Base-by-base conservation (phyloP, 92 coral and sea anemone species). In the Parazoanthus swiftii region DNA sequence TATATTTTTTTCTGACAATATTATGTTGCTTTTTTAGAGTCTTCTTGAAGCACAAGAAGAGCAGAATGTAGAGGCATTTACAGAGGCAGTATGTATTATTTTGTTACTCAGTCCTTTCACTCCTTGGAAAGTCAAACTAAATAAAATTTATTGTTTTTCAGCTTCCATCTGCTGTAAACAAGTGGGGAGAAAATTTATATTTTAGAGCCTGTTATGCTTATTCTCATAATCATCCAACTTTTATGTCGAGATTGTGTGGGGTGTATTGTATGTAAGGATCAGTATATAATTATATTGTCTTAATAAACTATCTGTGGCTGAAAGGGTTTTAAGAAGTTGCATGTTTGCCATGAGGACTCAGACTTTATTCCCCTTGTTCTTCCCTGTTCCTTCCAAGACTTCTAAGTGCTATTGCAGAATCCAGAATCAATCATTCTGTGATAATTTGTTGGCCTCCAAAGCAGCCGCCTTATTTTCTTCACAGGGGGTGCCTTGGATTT, bases 41-140 rank as follows among this genome's bases (percentile, higher is more conserved):
- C 90, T 96, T 72, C 95, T 96, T 48, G 95, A 91, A 70, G 99
- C 99, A 37, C 95, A 96, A 88, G 99, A 96, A 80, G 99, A 96
- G 82, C 95, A 96, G 71, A 96, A 95, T 88, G 97, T 93, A 6
- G 99, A 96, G 56, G 92, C 99, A 0, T 96, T 96, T 82, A 96
- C 99, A 63, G 99, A 96, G 81, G 99, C 98, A 23, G 99, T 96
- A 92, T 90, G 99, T 92, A 83, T 65, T 1, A 29, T 18, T 91
- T 98, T 92, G 76, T 77, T 5, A 8, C 65, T 79, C 39, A 15
- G 39, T 44, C 23, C 6, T 74, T 74, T 74, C 43, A 35, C 8
- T 36, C 20, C 46, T 0, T 29, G 33, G 33, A 29, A 14, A 26
- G 81, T 43, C 63, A 56, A 59, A 42, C 36, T 8, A 63, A 18